Conservation (phyloP, 2,113 vertebrate genomes). For the Eulemur rufifrons region DNA sequence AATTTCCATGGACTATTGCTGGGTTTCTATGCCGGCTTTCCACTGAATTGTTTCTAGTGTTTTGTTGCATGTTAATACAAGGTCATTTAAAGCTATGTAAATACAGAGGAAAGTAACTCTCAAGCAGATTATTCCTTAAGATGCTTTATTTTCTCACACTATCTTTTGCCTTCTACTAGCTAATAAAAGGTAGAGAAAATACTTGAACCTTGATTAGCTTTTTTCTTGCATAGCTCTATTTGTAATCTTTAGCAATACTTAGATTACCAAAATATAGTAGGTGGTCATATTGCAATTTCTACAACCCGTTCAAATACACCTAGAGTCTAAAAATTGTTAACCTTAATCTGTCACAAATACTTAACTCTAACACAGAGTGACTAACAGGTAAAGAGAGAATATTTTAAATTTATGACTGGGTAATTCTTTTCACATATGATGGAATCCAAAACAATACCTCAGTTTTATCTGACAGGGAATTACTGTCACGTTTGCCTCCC, state of each 20-base stretch:
- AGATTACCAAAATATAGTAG: constrained; percentile 17
- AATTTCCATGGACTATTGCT: constrained; percentile 24
- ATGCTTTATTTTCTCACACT: background rate
- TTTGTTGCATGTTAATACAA: constrained; percentile 51
- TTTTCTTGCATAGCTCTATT: background rate
- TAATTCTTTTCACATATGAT: constrained; percentile 69
- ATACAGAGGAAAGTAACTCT: constrained; percentile 46
- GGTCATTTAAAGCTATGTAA: constrained; percentile 47
- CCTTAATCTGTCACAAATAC: background rate
- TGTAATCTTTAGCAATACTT: constrained; percentile 25
- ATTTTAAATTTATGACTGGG: constrained; percentile 49
- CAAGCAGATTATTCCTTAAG: background rate
- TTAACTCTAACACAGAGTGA: constrained; percentile 48
- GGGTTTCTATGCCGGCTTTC: constrained; percentile 40
- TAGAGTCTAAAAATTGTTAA: constrained; percentile 57
- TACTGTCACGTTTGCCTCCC: constrained; percentile 79
- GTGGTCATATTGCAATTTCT: background rate
- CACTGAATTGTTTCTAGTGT: constrained; percentile 38
- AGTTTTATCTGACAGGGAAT: constrained; percentile 78
- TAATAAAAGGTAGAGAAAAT: background rate
- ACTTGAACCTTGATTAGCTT: background rate
- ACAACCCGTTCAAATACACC: constrained; percentile 50
- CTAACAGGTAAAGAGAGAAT: constrained; percentile 50
- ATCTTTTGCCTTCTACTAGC: background rate
- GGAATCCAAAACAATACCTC: constrained; percentile 72